A percentile compares a stretch with the other conserved stretches of the same genome.
phyloP scores from a whole-genome alignment of 2,797 vertebrate species.

The Fratercula arctica region DNA sequence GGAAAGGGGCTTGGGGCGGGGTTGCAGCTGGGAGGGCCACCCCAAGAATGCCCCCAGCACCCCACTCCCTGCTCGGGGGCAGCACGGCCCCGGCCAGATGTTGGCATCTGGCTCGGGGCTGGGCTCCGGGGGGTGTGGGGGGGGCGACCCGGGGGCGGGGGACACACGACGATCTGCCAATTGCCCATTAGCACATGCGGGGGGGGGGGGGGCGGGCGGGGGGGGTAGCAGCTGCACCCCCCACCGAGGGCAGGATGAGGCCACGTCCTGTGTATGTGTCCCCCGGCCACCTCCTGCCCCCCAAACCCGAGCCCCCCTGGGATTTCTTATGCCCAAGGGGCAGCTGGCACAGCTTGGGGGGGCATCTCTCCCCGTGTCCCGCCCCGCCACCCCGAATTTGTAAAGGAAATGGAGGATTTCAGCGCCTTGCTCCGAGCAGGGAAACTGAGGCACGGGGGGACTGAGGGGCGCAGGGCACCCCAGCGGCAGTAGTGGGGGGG shows the following conservation, averaged over 20 bases:
- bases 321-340: background rate
- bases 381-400: background rate
- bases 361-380: background rate
- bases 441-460: too few relatives aligned
- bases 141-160: background rate
- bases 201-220: background rate
- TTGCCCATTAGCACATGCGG: background rate
- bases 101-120: background rate
- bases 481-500: too few relatives aligned
- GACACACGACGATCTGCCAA: background rate
- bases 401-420: background rate
- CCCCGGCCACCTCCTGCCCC: background rate
- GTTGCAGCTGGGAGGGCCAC: background rate
- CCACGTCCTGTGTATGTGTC: background rate
- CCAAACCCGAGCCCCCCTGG: background rate
- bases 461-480: background rate
- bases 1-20: background rate
- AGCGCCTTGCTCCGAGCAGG: background rate
- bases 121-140: too few relatives aligned
- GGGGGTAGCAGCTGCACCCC: background rate
- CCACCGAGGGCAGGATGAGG: background rate
- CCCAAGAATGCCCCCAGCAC: background rate
- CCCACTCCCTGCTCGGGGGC: background rate
- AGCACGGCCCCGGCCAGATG: background rate
- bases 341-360: background rate